phyloP scores from a whole-genome alignment of 2,888 invertebrate species.

The Scaptodrosophila latifasciaeformis region DNA sequence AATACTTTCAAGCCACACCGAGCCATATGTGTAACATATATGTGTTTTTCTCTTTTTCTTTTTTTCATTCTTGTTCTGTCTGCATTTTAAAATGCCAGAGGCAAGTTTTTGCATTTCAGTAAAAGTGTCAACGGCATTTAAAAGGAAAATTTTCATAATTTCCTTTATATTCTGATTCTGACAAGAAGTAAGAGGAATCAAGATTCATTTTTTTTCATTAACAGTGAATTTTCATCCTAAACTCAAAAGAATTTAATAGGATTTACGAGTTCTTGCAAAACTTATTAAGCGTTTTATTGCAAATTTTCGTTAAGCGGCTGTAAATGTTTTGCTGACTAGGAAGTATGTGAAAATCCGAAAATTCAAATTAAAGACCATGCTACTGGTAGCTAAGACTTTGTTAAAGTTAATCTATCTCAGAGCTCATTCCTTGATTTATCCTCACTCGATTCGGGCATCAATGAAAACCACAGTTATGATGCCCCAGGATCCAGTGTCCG shows the following conservation, averaged over 20 bases:
- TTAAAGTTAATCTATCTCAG: conserved; percentile 18
- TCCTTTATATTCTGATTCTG: conserved; percentile 1
- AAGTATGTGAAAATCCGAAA: no score
- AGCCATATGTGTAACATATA: not conserved
- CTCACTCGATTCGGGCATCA: no score
- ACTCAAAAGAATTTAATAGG: no score
- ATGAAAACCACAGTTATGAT: not conserved
- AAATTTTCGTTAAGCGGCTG: no score
- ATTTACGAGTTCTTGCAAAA: no score
- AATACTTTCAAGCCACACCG: no score
- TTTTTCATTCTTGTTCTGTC: not conserved
- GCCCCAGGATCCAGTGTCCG: not conserved
- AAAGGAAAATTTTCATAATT: conserved; percentile 40
- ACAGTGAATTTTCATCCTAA: conserved; percentile 13
- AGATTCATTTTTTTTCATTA: conserved; percentile 9
- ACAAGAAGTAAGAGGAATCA: conserved; percentile 3
- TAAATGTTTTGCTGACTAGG: no score
- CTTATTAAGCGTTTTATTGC: no score
- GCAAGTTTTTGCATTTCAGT: conserved; percentile 35
- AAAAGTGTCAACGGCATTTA: conserved; percentile 43
- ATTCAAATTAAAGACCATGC: no score
- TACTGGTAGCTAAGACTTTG: no score
- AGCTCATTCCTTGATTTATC: no score
- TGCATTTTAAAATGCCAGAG: conserved; percentile 30
- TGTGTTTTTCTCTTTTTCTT: conserved; percentile 12